phyloP scores from a whole-genome alignment of 2,113 vertebrate species.

The Cryptomyrus ogoouensis region DNA sequence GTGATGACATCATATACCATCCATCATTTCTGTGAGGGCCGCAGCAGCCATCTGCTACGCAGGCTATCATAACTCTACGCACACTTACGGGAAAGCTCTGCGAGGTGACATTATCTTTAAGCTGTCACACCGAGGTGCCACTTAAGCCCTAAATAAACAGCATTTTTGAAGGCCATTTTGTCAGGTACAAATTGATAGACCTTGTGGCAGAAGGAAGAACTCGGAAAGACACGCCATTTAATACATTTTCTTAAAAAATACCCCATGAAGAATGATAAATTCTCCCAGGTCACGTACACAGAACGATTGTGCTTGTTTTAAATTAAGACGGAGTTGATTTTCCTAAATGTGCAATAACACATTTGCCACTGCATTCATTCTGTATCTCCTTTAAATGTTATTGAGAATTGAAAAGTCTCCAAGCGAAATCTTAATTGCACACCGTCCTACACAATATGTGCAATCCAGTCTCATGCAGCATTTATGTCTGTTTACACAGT shows the following conservation, averaged over 20 bases:
- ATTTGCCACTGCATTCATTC: background rate
- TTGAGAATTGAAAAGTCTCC: background rate
- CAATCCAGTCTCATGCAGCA: conserved; percentile 79
- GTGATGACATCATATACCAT: conserved; percentile 96
- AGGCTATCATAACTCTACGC: conserved; percentile 74
- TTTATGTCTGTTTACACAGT: conserved; percentile 94
- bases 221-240: background rate
- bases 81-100: conserved; percentile 66
- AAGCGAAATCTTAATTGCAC: conserved; percentile 41
- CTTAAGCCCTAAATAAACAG: conserved; percentile 40
- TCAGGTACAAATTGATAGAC: conserved; percentile 27
- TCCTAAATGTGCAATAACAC: background rate
- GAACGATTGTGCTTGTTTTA: background rate
- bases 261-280: background rate
- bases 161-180: conserved; percentile 23
- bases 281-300: background rate
- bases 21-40: conserved; percentile 77
- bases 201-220: background rate
- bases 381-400: background rate
- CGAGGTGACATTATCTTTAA: conserved; percentile 69
- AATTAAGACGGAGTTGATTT: background rate
- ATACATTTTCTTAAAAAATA: background rate
- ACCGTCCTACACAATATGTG: conserved; percentile 40
- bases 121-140: conserved; percentile 52
- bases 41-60: conserved; percentile 84